phyloP scores from a whole-genome alignment of 2,888 invertebrate genomes.

The Limnephilus rhombicus region DNA sequence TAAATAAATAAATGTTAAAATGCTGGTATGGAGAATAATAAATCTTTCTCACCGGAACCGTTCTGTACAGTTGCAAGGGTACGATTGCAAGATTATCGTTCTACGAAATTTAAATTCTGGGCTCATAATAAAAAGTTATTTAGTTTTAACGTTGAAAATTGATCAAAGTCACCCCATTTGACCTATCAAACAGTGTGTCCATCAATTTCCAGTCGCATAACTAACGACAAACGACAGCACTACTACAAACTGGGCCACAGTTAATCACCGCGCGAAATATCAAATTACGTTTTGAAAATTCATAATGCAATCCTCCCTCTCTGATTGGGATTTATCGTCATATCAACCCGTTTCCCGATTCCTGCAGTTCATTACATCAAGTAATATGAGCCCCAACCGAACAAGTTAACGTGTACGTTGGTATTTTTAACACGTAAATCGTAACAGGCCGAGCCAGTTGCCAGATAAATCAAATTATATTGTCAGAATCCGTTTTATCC shows the following conservation, averaged over 20 bases:
- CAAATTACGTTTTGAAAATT: slow-evolving; percentile 44
- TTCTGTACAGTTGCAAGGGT: too few relatives aligned
- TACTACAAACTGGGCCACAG: background rate
- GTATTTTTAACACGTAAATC: background rate
- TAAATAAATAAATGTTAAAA: too few relatives aligned
- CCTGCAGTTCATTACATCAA: background rate
- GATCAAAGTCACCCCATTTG: too few relatives aligned
- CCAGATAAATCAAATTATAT: background rate
- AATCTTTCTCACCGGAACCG: too few relatives aligned
- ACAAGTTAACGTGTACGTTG: background rate
- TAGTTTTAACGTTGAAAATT: too few relatives aligned
- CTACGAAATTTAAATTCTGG: too few relatives aligned
- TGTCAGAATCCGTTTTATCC: background rate
- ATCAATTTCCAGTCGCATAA: background rate
- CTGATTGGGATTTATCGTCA: slow-evolving; percentile 26
- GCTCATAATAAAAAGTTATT: too few relatives aligned
- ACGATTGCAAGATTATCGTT: too few relatives aligned
- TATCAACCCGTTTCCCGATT: background rate
- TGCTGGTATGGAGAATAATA: too few relatives aligned
- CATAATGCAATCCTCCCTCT: slow-evolving; percentile 24
- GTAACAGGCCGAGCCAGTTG: background rate
- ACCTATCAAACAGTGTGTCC: background rate
- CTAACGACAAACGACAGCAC: background rate
- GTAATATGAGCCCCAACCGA: background rate
- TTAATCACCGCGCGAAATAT: slow-evolving; percentile 5